These are phyloP conservation scores for Mionectes macconnelli DNA, from an alignment of 2,113 vertebrate species.

Conservation along the genomic window DNA sequence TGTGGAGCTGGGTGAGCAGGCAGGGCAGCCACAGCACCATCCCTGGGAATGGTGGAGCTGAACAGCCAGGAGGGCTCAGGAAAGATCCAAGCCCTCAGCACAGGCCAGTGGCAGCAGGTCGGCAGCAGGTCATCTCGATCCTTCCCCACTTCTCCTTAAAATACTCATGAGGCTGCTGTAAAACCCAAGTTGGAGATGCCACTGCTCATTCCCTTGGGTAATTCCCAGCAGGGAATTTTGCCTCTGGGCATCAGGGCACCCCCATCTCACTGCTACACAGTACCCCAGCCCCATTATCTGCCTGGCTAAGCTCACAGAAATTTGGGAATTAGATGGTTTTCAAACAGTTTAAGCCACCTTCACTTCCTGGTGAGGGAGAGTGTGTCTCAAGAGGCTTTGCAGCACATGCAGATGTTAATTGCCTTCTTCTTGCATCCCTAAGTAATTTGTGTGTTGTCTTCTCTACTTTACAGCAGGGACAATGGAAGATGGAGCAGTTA, in stretches of 20 bases:
- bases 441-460: not conserved
- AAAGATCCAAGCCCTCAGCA: not conserved
- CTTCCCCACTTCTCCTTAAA: not conserved
- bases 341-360: not conserved
- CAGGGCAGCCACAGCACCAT: not conserved
- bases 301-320: not conserved
- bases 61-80: not conserved
- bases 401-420: not conserved
- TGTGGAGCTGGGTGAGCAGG: not conserved
- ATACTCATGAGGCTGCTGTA: not conserved
- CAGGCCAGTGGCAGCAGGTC: not conserved
- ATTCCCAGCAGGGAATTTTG: not conserved
- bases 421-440: not conserved
- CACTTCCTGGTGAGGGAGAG: not conserved
- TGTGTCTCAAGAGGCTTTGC: not conserved
- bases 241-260: not conserved
- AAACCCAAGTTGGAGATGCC: not conserved
- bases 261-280: not conserved
- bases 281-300: accelerated
- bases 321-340: not conserved
- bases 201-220: not conserved
- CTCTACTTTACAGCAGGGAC: not conserved
- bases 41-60: not conserved
- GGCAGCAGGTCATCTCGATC: not conserved
- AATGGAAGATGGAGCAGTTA: not conserved